Evolutionary conservation across 1,140 invertebrate genomes (phyloP).

Genomic region (Bombus ignitus): DNA sequence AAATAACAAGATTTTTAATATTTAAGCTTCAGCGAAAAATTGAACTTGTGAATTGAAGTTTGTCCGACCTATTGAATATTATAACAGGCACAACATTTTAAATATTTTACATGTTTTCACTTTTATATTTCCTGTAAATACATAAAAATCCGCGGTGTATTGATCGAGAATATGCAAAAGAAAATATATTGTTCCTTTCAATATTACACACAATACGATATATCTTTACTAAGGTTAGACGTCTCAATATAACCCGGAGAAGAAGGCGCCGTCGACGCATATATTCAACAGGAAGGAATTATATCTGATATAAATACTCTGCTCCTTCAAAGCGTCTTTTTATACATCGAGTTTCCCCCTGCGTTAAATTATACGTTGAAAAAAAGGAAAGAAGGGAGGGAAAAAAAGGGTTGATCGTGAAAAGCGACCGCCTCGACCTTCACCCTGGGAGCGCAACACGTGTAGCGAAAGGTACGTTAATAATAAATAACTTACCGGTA

Average conservation of each 20-base stretch:
- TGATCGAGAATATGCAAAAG: background rate
- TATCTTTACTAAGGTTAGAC: background rate
- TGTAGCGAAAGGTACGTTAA: background rate
- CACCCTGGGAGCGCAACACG: constrained; percentile 17
- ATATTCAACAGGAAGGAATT: background rate
- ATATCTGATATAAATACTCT: background rate
- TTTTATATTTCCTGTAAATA: too few relatives aligned
- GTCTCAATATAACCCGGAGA: background rate
- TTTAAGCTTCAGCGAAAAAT: background rate
- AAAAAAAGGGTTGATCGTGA: constrained; percentile 15
- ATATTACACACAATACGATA: background rate
- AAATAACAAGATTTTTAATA: background rate
- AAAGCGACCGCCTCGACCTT: constrained; percentile 18
- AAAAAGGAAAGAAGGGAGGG: background rate
- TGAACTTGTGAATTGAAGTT: background rate
- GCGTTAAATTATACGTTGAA: background rate
- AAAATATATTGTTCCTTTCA: background rate
- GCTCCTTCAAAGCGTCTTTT: constrained; percentile 4
- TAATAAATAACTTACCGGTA: constrained; percentile 68
- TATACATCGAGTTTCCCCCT: background rate
- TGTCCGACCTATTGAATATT: too few relatives aligned
- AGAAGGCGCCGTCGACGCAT: background rate
- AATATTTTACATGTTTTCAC: too few relatives aligned
- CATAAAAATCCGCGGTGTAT: too few relatives aligned
- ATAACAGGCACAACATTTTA: too few relatives aligned